A percentile compares a stretch with the other conserved stretches of the same genome.
phyloP scores from a whole-genome alignment of 2,113 vertebrate species.

The Vanacampus margaritifer region DNA sequence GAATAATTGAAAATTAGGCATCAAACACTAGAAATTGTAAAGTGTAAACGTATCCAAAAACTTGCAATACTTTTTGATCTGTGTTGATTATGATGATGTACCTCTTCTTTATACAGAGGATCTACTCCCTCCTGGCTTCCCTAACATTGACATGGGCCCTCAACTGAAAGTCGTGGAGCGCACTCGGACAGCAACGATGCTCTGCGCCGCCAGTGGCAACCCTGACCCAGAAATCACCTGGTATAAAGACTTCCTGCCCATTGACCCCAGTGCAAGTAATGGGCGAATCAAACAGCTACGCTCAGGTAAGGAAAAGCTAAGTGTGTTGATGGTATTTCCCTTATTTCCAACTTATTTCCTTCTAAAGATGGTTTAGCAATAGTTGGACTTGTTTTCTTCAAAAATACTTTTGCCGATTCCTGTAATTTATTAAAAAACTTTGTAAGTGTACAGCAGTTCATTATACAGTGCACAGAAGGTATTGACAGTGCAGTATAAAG shows the following conservation, averaged over 20 bases:
- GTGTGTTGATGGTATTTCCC: background rate
- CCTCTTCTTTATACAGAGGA: conserved; percentile 79
- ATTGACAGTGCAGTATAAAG: background rate
- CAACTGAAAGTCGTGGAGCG: conserved; percentile 97
- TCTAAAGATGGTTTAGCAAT: background rate
- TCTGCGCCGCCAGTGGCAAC: conserved; percentile 94
- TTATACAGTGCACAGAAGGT: too few species aligned
- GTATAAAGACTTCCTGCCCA: conserved; percentile 98
- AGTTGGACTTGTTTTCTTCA: background rate
- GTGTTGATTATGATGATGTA: background rate
- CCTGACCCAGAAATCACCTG: conserved; percentile 98
- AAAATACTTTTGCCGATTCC: background rate
- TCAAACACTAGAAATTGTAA: too few species aligned
- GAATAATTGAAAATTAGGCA: background rate
- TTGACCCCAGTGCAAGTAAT: conserved; percentile 88
- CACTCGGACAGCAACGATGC: conserved; percentile 94
- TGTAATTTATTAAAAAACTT: background rate
- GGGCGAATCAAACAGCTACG: conserved; percentile 94
- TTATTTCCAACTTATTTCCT: background rate
- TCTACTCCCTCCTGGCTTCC: conserved; percentile 90
- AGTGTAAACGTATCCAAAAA: too few species aligned
- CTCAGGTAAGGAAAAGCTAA: conserved; percentile 79
- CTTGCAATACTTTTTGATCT: background rate
- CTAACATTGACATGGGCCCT: conserved; percentile 97
- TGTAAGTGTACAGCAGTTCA: background rate